phyloP scores from a whole-genome alignment of 2,113 vertebrate species.

The Triplophysa tibetana region DNA sequence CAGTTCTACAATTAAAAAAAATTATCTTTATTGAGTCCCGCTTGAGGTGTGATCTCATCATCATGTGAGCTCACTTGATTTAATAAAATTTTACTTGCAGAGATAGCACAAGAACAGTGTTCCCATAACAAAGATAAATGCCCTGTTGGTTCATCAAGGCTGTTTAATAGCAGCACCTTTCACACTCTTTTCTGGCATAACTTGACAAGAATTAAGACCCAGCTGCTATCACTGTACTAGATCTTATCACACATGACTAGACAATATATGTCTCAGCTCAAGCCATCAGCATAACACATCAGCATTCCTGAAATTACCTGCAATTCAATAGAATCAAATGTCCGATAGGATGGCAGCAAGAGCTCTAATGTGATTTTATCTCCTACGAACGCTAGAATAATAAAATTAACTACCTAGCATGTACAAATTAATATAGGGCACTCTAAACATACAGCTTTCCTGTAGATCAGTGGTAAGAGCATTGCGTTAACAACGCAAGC shows the following conservation, averaged over 20 bases:
- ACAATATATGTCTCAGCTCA: constrained; percentile 9
- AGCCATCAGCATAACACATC: background rate
- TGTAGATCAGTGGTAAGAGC: too few species aligned
- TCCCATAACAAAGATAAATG: background rate
- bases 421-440: too few species aligned
- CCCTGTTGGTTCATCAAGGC: background rate
- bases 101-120: background rate
- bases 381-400: background rate
- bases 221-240: background rate
- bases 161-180: background rate
- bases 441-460: too few species aligned
- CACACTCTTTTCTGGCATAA: background rate
- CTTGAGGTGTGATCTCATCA: background rate
- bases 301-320: background rate
- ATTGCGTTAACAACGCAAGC: too few species aligned
- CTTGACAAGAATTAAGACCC: background rate
- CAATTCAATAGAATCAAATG: background rate
- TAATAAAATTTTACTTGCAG: background rate
- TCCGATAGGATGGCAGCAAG: background rate
- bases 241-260: background rate
- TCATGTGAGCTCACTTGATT: too few species aligned
- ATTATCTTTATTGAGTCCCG: background rate
- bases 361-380: constrained; percentile 6
- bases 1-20: background rate
- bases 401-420: too few species aligned